Conservation (phyloP, 2,113 vertebrate species). For the Microcebus murinus region DNA sequence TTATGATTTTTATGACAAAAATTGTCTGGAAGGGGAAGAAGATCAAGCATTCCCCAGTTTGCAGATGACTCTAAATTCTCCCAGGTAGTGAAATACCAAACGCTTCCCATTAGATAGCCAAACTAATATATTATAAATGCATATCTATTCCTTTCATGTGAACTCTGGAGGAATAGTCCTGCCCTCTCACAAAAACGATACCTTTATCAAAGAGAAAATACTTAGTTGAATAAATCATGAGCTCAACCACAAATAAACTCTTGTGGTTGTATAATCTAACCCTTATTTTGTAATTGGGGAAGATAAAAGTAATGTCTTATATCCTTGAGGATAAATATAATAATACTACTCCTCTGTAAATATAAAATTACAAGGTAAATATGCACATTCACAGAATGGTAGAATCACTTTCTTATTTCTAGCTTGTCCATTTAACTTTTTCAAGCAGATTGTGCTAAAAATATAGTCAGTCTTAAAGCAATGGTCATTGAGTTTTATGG, state of each 20-base stretch:
- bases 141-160: conserved; percentile 25
- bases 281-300: conserved; percentile 11
- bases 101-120: not conserved
- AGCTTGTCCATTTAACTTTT: not conserved
- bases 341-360: not conserved
- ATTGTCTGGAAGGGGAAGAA: conserved; percentile 19
- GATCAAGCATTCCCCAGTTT: conserved; percentile 8
- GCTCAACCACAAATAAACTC: conserved; percentile 1
- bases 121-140: not conserved
- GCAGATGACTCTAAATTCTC: conserved; percentile 5
- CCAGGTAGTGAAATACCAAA: conserved; percentile 12
- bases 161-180: not conserved
- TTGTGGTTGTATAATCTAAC: conserved; percentile 42
- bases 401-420: not conserved
- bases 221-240: conserved; percentile 51
- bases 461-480: not conserved
- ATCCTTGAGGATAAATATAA: conserved; percentile 29
- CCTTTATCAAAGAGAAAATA: conserved; percentile 39
- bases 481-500: not conserved
- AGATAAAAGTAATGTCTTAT: conserved; percentile 15
- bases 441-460: not conserved
- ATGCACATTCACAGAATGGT: not conserved
- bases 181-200: conserved; percentile 1
- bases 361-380: conserved; percentile 4
- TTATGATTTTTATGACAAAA: conserved; percentile 67